Evolutionary conservation across 2,888 invertebrate species (phyloP).

Genomic region (Pinctada fucata): DNA sequence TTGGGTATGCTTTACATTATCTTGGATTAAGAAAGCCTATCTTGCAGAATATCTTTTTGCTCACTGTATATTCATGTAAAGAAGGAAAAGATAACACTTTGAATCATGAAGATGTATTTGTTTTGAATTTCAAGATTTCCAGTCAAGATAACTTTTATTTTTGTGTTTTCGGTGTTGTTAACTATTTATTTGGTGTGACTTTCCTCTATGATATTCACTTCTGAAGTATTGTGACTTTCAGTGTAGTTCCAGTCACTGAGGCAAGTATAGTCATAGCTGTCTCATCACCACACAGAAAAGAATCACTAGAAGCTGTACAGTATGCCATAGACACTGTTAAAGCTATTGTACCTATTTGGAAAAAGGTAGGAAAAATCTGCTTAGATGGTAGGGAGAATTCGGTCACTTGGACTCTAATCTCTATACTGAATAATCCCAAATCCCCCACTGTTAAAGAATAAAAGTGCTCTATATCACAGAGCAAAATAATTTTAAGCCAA

Average conservation of each 20-base stretch:
- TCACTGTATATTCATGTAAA: too few relatives aligned
- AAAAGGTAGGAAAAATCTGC: conserved; percentile 81
- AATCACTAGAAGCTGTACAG: conserved; percentile 88
- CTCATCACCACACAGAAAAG: conserved; percentile 90
- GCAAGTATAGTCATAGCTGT: conserved; percentile 93
- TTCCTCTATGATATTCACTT: too few relatives aligned
- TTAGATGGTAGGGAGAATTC: background rate
- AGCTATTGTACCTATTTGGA: conserved; percentile 94
- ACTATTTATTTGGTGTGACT: too few relatives aligned
- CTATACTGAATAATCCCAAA: too few relatives aligned
- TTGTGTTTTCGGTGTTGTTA: too few relatives aligned
- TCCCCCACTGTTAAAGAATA: background rate
- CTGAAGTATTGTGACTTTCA: conserved; percentile 41
- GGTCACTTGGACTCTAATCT: background rate
- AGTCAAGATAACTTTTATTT: too few relatives aligned
- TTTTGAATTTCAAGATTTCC: too few relatives aligned
- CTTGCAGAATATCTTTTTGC: too few relatives aligned
- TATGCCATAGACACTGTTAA: conserved; percentile 91
- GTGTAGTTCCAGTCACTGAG: conserved; percentile 87
- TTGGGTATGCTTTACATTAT: conserved; percentile 65
- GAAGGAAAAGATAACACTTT: too few relatives aligned
- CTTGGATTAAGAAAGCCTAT: background rate
- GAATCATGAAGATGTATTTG: too few relatives aligned
- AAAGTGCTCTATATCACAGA: background rate
- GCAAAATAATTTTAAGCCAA: background rate